Evolutionary conservation across 37 sponge, comb jelly and placozoan species (phyloP).

Genomic region (Oopsacas minuta): DNA sequence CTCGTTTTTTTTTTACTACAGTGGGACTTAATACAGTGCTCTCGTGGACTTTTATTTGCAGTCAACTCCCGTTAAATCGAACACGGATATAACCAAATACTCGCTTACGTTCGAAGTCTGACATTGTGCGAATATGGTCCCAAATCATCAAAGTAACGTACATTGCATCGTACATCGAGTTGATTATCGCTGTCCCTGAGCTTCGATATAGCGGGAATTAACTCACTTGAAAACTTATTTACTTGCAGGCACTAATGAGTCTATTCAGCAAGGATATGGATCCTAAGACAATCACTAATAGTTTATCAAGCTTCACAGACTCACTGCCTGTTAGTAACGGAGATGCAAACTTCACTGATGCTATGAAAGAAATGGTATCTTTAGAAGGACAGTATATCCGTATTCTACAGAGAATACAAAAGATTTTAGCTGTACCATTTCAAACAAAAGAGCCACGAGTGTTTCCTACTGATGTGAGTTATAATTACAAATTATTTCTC

Average conservation of each 20-base stretch:
- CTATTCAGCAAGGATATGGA: slow-evolving; percentile 12
- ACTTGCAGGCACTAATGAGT: neutral
- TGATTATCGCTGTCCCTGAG: too few relatives aligned
- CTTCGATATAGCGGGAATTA: neutral
- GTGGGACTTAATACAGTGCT: too few relatives aligned
- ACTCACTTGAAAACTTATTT: neutral
- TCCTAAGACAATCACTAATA: neutral
- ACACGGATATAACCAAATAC: too few relatives aligned
- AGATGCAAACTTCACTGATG: neutral
- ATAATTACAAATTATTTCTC: too few relatives aligned
- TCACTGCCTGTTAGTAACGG: neutral
- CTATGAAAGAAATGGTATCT: neutral
- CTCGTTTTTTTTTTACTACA: too few relatives aligned
- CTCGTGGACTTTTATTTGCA: too few relatives aligned
- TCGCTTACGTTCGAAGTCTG: too few relatives aligned
- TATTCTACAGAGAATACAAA: neutral
- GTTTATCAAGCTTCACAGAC: neutral
- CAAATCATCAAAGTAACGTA: too few relatives aligned
- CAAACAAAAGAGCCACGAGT: neutral
- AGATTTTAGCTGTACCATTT: neutral
- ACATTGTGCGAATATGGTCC: too few relatives aligned
- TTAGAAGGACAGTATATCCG: neutral
- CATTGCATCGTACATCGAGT: too few relatives aligned
- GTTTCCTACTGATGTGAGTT: neutral
- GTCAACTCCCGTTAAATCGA: too few relatives aligned